Evolutionary conservation across 2,113 vertebrate genomes (phyloP).

Genomic region (western clawed frog (Xenopus tropicalis)): UCB_Xtro_10.0 CM004443.2:20528001-20528500

Average conservation of each 20-base stretch:
- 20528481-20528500: too few species aligned
- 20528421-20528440: background rate
- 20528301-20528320: conserved; percentile 54
- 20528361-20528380: too few species aligned
- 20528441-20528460: background rate
- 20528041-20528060: conserved; percentile 49
- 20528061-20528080: conserved; percentile 60
- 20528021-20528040: conserved; percentile 53
- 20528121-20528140: conserved; percentile 50
- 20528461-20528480: too few species aligned
- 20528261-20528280: conserved; percentile 51
- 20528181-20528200: conserved; percentile 51
- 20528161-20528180: conserved; percentile 57
- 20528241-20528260: conserved; percentile 61
- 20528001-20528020: conserved; percentile 59
- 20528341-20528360: background rate
- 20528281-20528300: conserved; percentile 48
- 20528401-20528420: background rate
- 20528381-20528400: too few species aligned
- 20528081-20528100: conserved; percentile 56
- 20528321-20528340: background rate
- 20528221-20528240: conserved; percentile 67
- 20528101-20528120: conserved; percentile 44
- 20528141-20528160: conserved; percentile 65
- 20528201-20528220: conserved; percentile 65